Percentiles rank a stretch among this genome's conserved stretches.
phyloP scores from a whole-genome alignment of 2,797 vertebrate species.

The Cercopithecus diana region DNA sequence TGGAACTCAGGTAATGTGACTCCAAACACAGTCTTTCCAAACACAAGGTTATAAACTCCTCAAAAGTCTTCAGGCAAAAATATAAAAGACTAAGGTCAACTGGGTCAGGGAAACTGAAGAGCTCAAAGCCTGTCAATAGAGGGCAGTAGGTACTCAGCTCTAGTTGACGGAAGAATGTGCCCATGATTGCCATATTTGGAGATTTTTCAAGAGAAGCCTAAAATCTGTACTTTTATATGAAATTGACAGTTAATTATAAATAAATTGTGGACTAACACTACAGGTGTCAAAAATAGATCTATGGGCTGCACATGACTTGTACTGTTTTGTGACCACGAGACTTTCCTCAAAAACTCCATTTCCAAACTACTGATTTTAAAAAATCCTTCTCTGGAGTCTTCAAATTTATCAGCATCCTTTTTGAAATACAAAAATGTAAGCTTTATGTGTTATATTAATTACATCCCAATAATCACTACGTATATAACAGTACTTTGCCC shows the following conservation, averaged over 20 bases:
- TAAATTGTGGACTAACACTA: background rate
- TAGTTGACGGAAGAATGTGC: background rate
- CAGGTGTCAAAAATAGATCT: background rate
- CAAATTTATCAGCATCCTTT: slow-evolving; percentile 1
- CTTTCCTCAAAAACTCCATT: background rate
- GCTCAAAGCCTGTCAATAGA: background rate
- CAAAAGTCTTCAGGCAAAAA: background rate
- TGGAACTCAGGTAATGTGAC: slow-evolving; percentile 9
- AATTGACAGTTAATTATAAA: slow-evolving; percentile 35
- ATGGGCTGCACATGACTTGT: background rate
- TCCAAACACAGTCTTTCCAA: background rate
- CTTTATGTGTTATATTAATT: background rate
- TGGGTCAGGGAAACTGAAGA: background rate
- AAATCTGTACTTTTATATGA: slow-evolving; percentile 2
- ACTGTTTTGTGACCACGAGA: background rate
- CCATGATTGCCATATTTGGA: background rate
- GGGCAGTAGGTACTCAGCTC: background rate
- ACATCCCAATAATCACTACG: background rate
- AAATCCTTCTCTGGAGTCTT: slow-evolving; percentile 10
- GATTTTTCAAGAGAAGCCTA: slow-evolving; percentile 48
- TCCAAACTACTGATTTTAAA: slow-evolving; percentile 7
- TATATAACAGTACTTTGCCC: background rate
- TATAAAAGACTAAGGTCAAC: background rate
- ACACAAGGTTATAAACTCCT: background rate
- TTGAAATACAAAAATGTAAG: slow-evolving; percentile 19